Conservation (phyloP, 2,113 vertebrate species). For the Trichechus manatus region DNA sequence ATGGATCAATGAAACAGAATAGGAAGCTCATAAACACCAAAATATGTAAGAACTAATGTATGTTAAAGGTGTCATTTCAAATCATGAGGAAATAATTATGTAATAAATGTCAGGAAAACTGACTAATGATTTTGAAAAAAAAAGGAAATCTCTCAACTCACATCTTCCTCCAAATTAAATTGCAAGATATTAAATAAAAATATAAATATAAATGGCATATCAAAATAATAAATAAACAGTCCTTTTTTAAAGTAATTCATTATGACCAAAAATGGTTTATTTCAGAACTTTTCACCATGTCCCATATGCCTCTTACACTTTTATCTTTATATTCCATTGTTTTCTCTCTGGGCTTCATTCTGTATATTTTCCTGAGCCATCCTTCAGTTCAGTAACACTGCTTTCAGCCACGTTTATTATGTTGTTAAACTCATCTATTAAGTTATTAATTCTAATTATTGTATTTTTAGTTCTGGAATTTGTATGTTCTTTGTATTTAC, state of each 20-base stretch:
- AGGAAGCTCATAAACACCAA: neutral
- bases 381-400: neutral
- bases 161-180: conserved; percentile 1
- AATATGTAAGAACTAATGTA: conserved; percentile 7
- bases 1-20: neutral
- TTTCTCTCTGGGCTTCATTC: neutral
- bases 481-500: neutral
- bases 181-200: neutral
- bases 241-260: too few relatives aligned
- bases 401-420: neutral
- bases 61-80: neutral
- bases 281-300: conserved; percentile 11
- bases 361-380: neutral
- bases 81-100: neutral
- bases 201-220: neutral
- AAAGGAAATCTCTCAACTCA: neutral
- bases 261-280: too few relatives aligned
- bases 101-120: conserved; percentile 34
- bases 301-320: neutral
- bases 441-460: neutral
- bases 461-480: neutral
- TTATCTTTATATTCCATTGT: conserved; percentile 6
- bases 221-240: neutral
- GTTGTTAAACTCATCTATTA: too few relatives aligned
- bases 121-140: neutral